Percentiles rank a stretch among this genome's conserved stretches.
phyloP scores from a whole-genome alignment of 2,113 vertebrate species.

The Steatornis caripensis region DNA sequence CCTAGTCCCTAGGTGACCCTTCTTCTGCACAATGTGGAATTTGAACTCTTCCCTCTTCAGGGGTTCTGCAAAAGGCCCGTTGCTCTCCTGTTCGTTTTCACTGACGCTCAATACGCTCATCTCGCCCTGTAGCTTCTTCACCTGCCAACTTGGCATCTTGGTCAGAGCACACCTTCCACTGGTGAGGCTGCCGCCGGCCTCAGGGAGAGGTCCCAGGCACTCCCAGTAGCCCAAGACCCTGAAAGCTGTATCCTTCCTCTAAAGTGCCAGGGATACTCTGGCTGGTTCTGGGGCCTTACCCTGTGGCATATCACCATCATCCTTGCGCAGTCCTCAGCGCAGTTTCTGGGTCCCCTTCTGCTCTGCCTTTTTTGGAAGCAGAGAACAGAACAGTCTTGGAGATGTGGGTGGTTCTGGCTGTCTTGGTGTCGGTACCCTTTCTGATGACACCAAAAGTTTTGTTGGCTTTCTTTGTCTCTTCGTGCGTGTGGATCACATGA shows the following conservation, averaged over 20 bases:
- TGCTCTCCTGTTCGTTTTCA: neutral
- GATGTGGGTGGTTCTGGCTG: neutral
- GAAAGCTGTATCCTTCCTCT: neutral
- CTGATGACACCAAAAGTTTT: neutral
- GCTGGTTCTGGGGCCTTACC: no score
- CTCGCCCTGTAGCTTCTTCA: neutral
- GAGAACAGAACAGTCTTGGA: neutral
- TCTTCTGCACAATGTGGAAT: neutral
- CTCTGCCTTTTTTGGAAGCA: neutral
- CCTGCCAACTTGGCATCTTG: neutral
- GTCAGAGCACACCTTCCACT: neutral
- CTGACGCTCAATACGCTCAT: neutral
- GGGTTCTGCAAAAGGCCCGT: neutral
- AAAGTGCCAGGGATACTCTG: accelerated
- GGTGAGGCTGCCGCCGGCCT: neutral
- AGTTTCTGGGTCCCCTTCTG: neutral
- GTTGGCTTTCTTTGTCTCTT: neutral
- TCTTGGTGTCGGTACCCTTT: neutral
- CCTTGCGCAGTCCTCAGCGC: neutral
- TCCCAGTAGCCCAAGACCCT: neutral
- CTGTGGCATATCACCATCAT: neutral
- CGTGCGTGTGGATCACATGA: neutral
- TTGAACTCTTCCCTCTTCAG: neutral
- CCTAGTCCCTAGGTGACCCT: neutral
- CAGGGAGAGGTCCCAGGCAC: neutral